Evolutionary conservation across 2,888 invertebrate genomes (phyloP).

Genomic region (Steinernema hermaphroditum): DNA sequence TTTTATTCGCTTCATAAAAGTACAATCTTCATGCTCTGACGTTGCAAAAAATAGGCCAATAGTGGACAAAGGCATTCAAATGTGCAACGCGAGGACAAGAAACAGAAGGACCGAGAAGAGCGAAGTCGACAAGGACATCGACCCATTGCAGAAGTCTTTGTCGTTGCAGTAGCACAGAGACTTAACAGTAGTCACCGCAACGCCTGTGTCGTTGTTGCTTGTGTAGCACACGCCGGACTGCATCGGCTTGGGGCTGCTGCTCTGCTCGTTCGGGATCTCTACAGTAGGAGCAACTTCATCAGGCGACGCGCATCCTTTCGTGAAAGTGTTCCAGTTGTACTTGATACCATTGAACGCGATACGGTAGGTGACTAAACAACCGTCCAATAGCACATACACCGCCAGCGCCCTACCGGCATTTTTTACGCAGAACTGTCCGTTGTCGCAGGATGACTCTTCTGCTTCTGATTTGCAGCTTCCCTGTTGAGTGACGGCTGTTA

Average conservation of each 20-base stretch:
- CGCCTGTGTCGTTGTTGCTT: background rate
- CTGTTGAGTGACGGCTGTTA: background rate
- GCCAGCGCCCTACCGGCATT: constrained; percentile 2
- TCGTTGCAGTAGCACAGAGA: constrained; percentile 7
- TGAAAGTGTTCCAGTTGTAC: constrained; percentile 6
- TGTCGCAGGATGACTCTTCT: background rate
- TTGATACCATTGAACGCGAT: background rate
- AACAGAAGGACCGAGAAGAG: background rate
- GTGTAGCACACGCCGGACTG: background rate
- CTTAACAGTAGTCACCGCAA: background rate
- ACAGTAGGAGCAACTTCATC: background rate
- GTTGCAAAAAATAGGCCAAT: too few relatives aligned
- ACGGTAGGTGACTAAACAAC: background rate
- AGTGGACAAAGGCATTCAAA: too few relatives aligned
- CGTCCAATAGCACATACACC: background rate
- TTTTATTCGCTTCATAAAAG: too few relatives aligned
- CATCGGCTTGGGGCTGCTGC: background rate
- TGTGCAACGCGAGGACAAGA: background rate
- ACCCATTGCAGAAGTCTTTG: background rate
- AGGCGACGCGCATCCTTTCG: background rate
- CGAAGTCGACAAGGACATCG: background rate
- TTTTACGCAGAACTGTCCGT: constrained; percentile 23
- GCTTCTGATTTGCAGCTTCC: constrained; percentile 5
- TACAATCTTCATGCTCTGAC: too few relatives aligned
- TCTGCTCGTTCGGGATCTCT: background rate